Evolutionary conservation across 2,797 vertebrate genomes (phyloP), one percentile per base, ranked within the genome.

Genomic region (Setipinna tenuifilis): DNA sequence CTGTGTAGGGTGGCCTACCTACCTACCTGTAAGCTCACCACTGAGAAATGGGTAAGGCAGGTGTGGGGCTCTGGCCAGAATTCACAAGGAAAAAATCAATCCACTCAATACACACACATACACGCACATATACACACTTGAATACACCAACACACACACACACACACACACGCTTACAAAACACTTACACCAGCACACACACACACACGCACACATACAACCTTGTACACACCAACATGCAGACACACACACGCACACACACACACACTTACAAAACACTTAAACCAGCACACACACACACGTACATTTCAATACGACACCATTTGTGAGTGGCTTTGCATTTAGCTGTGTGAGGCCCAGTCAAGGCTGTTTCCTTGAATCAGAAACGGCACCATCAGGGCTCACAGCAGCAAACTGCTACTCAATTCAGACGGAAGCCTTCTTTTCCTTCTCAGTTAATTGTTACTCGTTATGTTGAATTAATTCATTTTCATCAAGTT

Each of bases 61-160:
- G 46, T 59, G 68, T 35, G 9, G 57, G 58, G 41, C 62, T 75
- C 14, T 21, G 50, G 50, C 58, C 23, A 65, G 57, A 31, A 71
- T 71, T 71, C 65, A 31, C 14, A 71, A 68, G 23, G 65, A 12
- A 31, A 68, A 68, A 68, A 68, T 59, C 57, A 68, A 68, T 59
- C 58, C 28, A 28, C 28, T 68, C 65, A 41, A 41, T 41, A 41
- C 5, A 41, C 35, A 41, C 35, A 41, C 35, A 82, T 35, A 81
- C 78, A 81, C 78, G 46, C 78, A 17, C 78, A 41, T 19, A 44
- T 46, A 82, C 80, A 82, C n/a, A n/a, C n/a, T n/a, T n/a, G n/a
- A n/a, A n/a, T n/a, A n/a, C n/a, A n/a, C n/a, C n/a, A n/a, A 41
- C 35, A 41, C 35, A 5, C 35, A 41, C 35, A 41, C 35, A 41